A percentile compares a stretch with the other conserved stretches of the same genome.
Evolutionary conservation across 2,888 invertebrate genomes (phyloP).

Genomic region (Drosophila rellima): DNA sequence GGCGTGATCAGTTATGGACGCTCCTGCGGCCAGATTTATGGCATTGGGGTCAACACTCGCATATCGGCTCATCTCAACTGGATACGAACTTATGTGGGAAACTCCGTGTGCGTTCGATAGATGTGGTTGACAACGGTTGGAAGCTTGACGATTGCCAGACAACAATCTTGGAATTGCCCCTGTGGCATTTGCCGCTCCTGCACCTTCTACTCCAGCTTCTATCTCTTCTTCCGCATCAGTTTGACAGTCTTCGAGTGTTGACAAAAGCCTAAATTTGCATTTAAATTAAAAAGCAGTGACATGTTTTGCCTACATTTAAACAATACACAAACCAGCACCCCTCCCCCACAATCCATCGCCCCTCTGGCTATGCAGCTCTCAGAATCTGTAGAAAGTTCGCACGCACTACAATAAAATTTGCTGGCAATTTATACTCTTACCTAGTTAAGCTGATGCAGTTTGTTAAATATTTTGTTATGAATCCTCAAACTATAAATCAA

Average conservation of each 20-base stretch:
- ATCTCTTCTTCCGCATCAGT: slow-evolving; percentile 24
- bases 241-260: slow-evolving; percentile 66
- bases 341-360: slow-evolving; percentile 1
- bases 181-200: slow-evolving; percentile 11
- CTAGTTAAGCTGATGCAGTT: neutral
- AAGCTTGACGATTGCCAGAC: slow-evolving; percentile 33
- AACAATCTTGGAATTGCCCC: slow-evolving; percentile 34
- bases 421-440: slow-evolving; percentile 37
- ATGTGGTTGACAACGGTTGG: slow-evolving; percentile 27
- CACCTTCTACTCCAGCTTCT: slow-evolving; percentile 6
- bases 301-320: slow-evolving; percentile 80
- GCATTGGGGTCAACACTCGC: slow-evolving; percentile 87
- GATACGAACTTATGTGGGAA: slow-evolving; percentile 85
- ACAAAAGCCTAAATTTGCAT: slow-evolving; percentile 85
- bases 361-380: slow-evolving; percentile 14
- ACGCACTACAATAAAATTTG: slow-evolving; percentile 41
- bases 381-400: slow-evolving; percentile 36
- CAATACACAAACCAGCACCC: slow-evolving; percentile 51
- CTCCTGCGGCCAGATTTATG: slow-evolving; percentile 85
- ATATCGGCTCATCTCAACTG: slow-evolving; percentile 87
- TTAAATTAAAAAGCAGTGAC: slow-evolving; percentile 84
- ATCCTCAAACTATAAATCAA: too few relatives aligned
- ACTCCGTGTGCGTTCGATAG: slow-evolving; percentile 66
- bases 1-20: slow-evolving; percentile 87
- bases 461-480: neutral